These are phyloP conservation scores for Actenoides lindsayi DNA, from an alignment of 2,113 vertebrate species.

Conservation along the genomic window DNA sequence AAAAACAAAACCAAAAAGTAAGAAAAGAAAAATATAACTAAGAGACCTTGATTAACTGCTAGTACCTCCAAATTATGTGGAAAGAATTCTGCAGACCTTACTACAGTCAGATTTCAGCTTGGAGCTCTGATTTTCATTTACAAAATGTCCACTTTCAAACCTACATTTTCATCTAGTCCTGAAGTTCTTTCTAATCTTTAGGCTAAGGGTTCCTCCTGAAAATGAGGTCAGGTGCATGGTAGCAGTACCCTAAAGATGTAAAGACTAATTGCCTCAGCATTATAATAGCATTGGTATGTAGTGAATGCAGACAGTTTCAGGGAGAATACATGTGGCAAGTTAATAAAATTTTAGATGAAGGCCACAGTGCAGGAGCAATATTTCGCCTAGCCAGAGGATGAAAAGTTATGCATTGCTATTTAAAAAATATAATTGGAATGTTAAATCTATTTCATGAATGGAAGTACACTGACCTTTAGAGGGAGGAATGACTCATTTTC, in stretches of 20 bases:
- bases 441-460: constrained; percentile 57
- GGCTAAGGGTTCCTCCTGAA: background rate
- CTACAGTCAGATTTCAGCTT: background rate
- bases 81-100: background rate
- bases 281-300: background rate
- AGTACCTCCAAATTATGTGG: background rate
- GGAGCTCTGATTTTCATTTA: background rate
- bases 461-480: constrained; percentile 26
- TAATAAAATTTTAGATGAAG: constrained; percentile 56
- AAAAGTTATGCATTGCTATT: constrained; percentile 56
- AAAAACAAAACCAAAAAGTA: background rate
- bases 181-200: constrained; percentile 6
- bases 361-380: constrained; percentile 20
- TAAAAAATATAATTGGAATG: constrained; percentile 55
- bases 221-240: background rate
- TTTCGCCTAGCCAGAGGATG: constrained; percentile 18
- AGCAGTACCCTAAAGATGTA: constrained; percentile 16
- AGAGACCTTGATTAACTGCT: background rate
- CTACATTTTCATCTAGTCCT: background rate
- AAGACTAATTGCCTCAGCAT: constrained; percentile 5
- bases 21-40: background rate
- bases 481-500: constrained; percentile 47
- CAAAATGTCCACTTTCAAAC: background rate
- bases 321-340: constrained; percentile 21
- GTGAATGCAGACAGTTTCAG: constrained; percentile 14